These are phyloP conservation scores for Kryptopterus vitreolus DNA, from an alignment of 2,797 vertebrate species.

Conservation along the genomic window DNA sequence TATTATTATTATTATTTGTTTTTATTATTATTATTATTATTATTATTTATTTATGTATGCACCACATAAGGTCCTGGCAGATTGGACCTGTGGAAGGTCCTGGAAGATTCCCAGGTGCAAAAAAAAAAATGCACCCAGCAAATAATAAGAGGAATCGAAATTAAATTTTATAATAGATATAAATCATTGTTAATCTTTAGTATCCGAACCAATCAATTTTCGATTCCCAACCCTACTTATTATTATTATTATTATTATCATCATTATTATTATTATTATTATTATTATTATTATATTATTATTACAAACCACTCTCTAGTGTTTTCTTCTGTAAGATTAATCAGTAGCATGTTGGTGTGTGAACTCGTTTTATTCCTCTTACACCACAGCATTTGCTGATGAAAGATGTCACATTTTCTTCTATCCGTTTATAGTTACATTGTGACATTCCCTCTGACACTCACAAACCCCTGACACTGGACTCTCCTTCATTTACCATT, in stretches of 20 bases:
- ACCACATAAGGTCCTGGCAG: no score
- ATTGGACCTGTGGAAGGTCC: no score
- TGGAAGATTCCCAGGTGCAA: no score
- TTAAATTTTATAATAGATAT: no score
- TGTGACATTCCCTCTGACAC: not conserved
- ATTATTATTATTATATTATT: conserved; percentile 14
- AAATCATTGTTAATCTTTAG: no score
- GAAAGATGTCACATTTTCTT: not conserved
- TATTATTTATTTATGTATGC: no score
- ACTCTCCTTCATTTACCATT: not conserved
- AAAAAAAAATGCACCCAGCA: no score
- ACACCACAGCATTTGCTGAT: not conserved
- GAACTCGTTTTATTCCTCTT: not conserved
- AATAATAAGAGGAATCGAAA: no score
- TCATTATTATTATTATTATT: conserved; percentile 18
- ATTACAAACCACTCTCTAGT: not conserved
- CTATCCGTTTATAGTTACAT: not conserved
- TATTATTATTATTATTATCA: not conserved
- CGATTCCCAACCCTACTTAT: no score
- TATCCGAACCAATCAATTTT: no score
- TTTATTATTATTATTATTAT: no score
- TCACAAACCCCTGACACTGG: not conserved
- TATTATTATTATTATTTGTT: no score
- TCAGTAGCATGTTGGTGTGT: not conserved
- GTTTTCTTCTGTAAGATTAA: not conserved